These are phyloP conservation scores for Lypha dubia DNA, from an alignment of 2,888 invertebrate species.

Conservation along the genomic window DNA sequence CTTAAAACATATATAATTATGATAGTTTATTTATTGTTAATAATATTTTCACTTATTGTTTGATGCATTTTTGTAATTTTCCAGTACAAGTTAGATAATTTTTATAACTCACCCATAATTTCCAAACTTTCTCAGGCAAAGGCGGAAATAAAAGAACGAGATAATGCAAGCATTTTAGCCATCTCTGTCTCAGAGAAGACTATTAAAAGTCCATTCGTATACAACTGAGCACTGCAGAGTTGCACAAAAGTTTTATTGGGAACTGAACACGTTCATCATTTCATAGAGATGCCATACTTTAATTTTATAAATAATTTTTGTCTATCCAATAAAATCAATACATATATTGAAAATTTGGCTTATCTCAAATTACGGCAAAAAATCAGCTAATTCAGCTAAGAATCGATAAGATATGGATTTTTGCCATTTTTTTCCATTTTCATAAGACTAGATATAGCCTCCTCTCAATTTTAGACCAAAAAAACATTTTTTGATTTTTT, in stretches of 20 bases:
- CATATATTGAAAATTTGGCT: too few species aligned
- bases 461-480: too few species aligned
- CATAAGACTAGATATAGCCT: too few species aligned
- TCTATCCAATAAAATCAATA: too few species aligned
- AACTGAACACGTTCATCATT: neutral
- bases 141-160: constrained; percentile 84
- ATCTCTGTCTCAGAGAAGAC: constrained; percentile 65
- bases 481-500: too few species aligned
- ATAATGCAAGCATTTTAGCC: constrained; percentile 70
- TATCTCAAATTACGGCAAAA: too few species aligned
- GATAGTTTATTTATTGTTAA: neutral
- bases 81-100: constrained; percentile 54
- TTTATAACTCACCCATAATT: constrained; percentile 82
- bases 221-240: constrained; percentile 37
- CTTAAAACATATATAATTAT: neutral
- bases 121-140: constrained; percentile 82
- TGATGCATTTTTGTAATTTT: constrained; percentile 41
- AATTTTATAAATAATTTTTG: too few species aligned
- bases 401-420: too few species aligned
- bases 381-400: too few species aligned
- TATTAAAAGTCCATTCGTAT: neutral
- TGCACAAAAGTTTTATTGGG: constrained; percentile 10
- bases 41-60: constrained; percentile 55
- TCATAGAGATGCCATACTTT: neutral
- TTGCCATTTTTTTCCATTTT: too few species aligned